Evolutionary conservation across 2,797 vertebrate species (phyloP), one percentile per base, ranked within the genome.

Genomic region (Chaetophractus vellerosus): DNA sequence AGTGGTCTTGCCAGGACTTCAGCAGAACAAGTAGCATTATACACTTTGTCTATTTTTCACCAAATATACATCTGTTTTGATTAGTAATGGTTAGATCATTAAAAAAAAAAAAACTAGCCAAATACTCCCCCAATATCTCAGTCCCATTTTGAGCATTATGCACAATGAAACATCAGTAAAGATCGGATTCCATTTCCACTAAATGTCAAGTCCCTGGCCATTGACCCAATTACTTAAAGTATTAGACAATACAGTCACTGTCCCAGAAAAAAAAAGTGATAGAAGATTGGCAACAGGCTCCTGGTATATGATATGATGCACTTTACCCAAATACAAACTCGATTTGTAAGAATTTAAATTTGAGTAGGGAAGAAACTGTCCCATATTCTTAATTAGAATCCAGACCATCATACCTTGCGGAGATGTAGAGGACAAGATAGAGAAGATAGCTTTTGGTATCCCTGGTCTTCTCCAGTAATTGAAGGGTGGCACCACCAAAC

Each of bases 121-220:
- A 5, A 21, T 52, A 31, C 19, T 61, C n/a, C 19, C 64, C 59
- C 23, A 33, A 6, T 61, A 45, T 50, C 19, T 79, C 50, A 28
- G 21, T 81, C 24, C 36, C 74, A 68, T 93, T 88, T 84, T 74
- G 33, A 92, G 31, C 61, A 61, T 81, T 91, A 85, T 69, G 88
- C 68, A 88, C 23, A 83, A 0, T 82, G 36, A 96, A 79, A 64
- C 52, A 26, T 71, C 28, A 66, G 31, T 50, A 88, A 95, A 92
- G 72, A n/a, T 81, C 63, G 63, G 36, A 24, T 74, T 87, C 48
- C 23, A 50, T 80, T 91, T 85, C 61, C 9, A 19, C 41, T 78
- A 80, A 91, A 28, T 94, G 68, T 94, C 55, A 84, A n/a, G 33
- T 90, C 71, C 64, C 38, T 75, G 52, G 61, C 33, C 66, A 55